Conservation (phyloP, 2,888 invertebrate genomes). For the Lingula anatina region DNA sequence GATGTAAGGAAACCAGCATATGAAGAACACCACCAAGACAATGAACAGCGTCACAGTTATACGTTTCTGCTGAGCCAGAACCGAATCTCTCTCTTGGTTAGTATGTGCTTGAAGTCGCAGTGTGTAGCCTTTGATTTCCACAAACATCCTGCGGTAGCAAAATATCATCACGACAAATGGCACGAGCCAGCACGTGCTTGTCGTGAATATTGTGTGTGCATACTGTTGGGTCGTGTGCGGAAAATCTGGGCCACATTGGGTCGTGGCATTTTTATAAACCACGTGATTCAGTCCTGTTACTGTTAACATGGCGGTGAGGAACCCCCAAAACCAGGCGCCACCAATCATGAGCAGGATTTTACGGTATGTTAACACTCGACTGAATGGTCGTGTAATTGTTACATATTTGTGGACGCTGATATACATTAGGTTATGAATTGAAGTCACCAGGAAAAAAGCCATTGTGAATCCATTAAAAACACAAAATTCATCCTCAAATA, state of each 20-base stretch:
- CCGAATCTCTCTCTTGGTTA: conserved; percentile 45
- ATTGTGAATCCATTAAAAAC: conserved; percentile 52
- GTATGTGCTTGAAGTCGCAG: conserved; percentile 44
- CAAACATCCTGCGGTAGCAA: conserved; percentile 52
- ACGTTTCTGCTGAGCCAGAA: conserved; percentile 51
- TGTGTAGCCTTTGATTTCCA: conserved; percentile 49
- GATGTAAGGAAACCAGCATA: conserved; percentile 52
- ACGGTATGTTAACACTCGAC: conserved; percentile 42
- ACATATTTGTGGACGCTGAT: conserved; percentile 53
- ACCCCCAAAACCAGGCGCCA: conserved; percentile 52
- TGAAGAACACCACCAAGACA: conserved; percentile 50
- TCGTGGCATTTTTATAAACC: conserved; percentile 38
- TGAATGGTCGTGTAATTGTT: conserved; percentile 52
- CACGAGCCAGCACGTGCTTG: conserved; percentile 41
- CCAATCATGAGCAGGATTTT: conserved; percentile 49
- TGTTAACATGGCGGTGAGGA: conserved; percentile 45
- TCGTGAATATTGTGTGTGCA: conserved; percentile 44
- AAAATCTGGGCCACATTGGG: conserved; percentile 53
- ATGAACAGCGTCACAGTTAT: conserved; percentile 53
- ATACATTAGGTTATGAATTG: conserved; percentile 55
- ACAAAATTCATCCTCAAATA: conserved; percentile 45
- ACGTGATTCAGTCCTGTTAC: conserved; percentile 44
- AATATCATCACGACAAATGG: conserved; percentile 48
- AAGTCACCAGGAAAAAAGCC: conserved; percentile 51
- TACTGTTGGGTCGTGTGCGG: conserved; percentile 32